phyloP scores from a whole-genome alignment of 2,113 vertebrate genomes.

The Girardinichthys multiradiatus region DNA sequence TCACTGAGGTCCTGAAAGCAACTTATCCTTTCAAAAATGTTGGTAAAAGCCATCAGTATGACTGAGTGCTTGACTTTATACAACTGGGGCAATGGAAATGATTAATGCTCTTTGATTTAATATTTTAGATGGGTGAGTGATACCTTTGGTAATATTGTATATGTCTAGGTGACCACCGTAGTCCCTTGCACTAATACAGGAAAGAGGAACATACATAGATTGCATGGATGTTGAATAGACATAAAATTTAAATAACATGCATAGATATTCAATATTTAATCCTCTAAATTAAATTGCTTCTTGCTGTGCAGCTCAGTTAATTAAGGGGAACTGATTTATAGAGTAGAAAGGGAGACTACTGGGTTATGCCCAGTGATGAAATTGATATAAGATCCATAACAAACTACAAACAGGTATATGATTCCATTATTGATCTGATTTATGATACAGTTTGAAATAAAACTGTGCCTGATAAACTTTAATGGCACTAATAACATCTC shows the following conservation, averaged over 20 bases:
- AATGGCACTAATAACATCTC: conserved; percentile 86
- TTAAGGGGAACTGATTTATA: conserved; percentile 66
- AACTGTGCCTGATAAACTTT: conserved; percentile 92
- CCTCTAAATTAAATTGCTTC: conserved; percentile 70
- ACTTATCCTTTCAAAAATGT: neutral
- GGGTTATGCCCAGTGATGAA: conserved; percentile 63
- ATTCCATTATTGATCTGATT: conserved; percentile 84
- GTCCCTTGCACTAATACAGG: conserved; percentile 5
- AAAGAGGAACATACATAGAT: neutral
- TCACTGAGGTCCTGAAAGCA: neutral
- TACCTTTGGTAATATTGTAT: neutral
- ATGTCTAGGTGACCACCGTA: neutral
- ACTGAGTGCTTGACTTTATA: neutral
- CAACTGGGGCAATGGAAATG: neutral
- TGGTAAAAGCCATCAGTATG: neutral
- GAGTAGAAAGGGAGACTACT: conserved; percentile 35
- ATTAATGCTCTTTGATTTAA: neutral
- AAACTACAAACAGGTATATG: conserved; percentile 83
- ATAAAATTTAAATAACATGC: conserved; percentile 43
- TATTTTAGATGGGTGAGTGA: neutral
- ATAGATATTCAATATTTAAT: conserved; percentile 73
- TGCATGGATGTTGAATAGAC: conserved; percentile 23
- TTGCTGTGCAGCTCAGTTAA: conserved; percentile 47
- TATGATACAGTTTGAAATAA: conserved; percentile 85
- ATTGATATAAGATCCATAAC: conserved; percentile 82